Evolutionary conservation across 2,113 vertebrate species (phyloP), one percentile per base, ranked within the genome.

Genomic region (Tympanuchus pallidicinctus): DNA sequence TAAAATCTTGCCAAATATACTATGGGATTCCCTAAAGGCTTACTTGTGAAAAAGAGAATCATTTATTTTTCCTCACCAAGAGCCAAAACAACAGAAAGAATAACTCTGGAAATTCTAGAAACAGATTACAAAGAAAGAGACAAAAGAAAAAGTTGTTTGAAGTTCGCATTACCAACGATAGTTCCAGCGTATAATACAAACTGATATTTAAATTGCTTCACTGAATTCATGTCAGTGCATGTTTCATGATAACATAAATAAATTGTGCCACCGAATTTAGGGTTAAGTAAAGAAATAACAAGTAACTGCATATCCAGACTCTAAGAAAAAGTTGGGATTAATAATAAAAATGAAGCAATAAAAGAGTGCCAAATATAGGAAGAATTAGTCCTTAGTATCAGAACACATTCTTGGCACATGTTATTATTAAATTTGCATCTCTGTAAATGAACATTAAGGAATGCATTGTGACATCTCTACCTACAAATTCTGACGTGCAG

Each of bases 1-100:
- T 28, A 89, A 90, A 92, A 80, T 24, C 56, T 95, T 94, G 67
- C 79, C 76, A 92, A 74, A 88, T 80, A 70, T 64, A 54, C 56
- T 81, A 45, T n/a, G 25, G n/a, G 27, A 90, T 75, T 88, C 76
- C 57, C 57, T 70, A 52, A 95, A 86, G 54, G 8, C 18, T 81
- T 88, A 43, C 66, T 86, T 60, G 21, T 91, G 40, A 59, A 91
- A 72, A 8, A 63, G 10, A 86, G 7, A 71, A 61, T 56, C 0
- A 38, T 80, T 88, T 89, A 14, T 72, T 94, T 89, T 94, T 76
- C 57, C 11, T 42, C 59, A 84, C 10, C 32, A 74, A 73, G 34
- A 89, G 47, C 45, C 38, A 91, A 79, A 80, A 86, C 2, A 86
- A 43, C n/a, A 80, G 20, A 76, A 72, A 48, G 8, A 76, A 47